phyloP scores from a whole-genome alignment of 1,140 invertebrate species.

The Dreissena polymorpha region DNA sequence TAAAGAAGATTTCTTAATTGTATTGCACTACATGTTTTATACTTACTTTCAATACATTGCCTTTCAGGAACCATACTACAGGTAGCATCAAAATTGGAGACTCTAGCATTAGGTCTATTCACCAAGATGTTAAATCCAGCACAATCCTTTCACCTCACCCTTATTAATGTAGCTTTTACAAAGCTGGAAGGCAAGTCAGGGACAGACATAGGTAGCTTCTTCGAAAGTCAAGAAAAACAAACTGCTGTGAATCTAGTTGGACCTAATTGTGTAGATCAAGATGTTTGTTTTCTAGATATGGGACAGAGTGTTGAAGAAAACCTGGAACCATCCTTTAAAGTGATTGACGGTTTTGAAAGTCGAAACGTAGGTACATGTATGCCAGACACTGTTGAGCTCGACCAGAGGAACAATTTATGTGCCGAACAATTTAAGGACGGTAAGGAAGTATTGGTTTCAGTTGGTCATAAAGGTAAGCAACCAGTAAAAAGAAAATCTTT shows the following conservation, averaged over 20 bases:
- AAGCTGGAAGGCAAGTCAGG: slow-evolving; percentile 55
- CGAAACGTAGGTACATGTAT: neutral
- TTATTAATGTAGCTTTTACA: slow-evolving; percentile 66
- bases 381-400: neutral
- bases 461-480: no score
- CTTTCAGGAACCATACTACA: slow-evolving; percentile 48
- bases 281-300: neutral
- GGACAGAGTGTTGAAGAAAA: neutral
- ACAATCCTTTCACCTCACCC: slow-evolving; percentile 61
- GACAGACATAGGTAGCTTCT: slow-evolving; percentile 56
- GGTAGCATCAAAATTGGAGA: slow-evolving; percentile 33
- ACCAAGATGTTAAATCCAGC: slow-evolving; percentile 59
- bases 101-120: slow-evolving; percentile 57
- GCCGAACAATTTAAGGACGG: no score
- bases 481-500: no score
- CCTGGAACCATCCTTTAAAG: neutral
- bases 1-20: neutral
- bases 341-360: neutral
- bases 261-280: neutral
- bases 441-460: no score
- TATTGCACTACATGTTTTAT: neutral
- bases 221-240: slow-evolving; percentile 5
- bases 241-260: neutral
- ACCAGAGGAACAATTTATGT: no score
- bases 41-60: neutral